phyloP scores from a whole-genome alignment of 2,113 vertebrate genomes.

The Chlorodrepanis virens region DNA sequence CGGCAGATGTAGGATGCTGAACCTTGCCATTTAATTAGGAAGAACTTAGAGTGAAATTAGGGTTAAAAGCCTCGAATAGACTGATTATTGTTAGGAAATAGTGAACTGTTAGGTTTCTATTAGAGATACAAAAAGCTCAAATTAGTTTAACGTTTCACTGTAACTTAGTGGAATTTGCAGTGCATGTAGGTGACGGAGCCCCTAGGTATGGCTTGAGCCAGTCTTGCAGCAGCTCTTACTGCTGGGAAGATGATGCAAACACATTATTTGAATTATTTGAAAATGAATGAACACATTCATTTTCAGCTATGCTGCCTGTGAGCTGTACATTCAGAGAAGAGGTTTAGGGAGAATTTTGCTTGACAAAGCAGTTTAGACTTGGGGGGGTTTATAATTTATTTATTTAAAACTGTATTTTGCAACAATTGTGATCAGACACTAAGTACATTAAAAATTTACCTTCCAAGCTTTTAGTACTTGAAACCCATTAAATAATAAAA shows the following conservation, averaged over 20 bases:
- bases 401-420: background rate
- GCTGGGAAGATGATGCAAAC: background rate
- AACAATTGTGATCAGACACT: background rate
- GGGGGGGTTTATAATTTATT: background rate
- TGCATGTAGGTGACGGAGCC: background rate
- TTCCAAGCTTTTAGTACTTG: background rate
- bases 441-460: background rate
- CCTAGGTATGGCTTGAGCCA: background rate
- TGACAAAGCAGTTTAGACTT: background rate
- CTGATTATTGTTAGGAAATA: background rate
- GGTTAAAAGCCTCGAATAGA: background rate
- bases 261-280: background rate
- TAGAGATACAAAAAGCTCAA: background rate
- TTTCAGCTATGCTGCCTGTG: background rate
- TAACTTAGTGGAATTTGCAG: background rate
- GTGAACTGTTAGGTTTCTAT: background rate
- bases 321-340: background rate
- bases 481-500: background rate
- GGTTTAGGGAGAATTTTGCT: background rate
- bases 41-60: background rate
- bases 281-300: background rate
- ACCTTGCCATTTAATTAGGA: background rate
- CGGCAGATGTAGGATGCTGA: background rate
- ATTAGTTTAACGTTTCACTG: background rate
- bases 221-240: background rate